Evolutionary conservation across 2,888 invertebrate genomes (phyloP), one percentile per base, ranked within the genome.

Genomic region (Escarpia spicata): DNA sequence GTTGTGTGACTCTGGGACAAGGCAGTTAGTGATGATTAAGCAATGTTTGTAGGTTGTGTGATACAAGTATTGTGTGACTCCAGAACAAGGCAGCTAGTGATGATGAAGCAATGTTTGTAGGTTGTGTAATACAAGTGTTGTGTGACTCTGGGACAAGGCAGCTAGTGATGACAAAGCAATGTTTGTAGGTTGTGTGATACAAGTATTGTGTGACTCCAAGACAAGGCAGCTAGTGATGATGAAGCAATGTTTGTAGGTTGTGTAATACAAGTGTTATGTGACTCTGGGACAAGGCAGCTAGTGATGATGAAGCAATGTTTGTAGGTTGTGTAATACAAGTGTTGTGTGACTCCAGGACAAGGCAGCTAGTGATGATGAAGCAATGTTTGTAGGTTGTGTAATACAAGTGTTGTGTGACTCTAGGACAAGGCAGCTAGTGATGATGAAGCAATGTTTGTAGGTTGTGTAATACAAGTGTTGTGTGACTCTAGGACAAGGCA

Each of bases 341-440:
- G 60, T 60, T 60, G 60, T 60, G 37, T 1, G 60, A 19, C 19
- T 60, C 12, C 8, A 6, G 60, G 37, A 37, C 37, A 1, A 37
- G 37, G 37, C 37, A 37, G 60, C 12, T 19, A 19, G 19, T 12
- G 60, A 12, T 60, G 75, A 19, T 26, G 26, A 26, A 19, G 75
- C 52, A 52, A 75, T 75, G 75, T 75, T 75, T 75, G 6, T 75
- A 52, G 52, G 26, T 75, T 26, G 26, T 75, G 75, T 75, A 26
- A 75, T 75, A 75, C 75, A 26, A 75, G 75, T 75, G 75, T 75
- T 75, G 75, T 12, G 12, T 75, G 75, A 26, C 26, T 75, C 19
- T 26, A 97, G 96, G 99, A 99, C 96, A 99, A 99, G 97, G 99
- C 98, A 0, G 99, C 99, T 8, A 99, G 99, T 1, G 99, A 99